Base-by-base conservation (phyloP, 2,113 vertebrate species). In the Callionymus lyra region DNA sequence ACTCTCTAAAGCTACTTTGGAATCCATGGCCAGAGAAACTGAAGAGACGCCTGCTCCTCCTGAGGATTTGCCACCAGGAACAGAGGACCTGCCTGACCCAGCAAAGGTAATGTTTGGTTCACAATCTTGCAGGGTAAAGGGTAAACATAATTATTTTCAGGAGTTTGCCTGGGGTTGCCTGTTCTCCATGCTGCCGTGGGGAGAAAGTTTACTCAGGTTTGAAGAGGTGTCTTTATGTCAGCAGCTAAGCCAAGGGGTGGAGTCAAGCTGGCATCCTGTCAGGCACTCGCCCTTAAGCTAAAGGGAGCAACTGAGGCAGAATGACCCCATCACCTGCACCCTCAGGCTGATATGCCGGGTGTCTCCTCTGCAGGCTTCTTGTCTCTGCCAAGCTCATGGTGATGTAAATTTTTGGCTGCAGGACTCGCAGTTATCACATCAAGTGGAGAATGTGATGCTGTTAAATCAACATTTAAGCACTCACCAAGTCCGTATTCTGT, bases 1-100 rank as follows among this genome's bases (percentile, higher is more conserved):
- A 45, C 83, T 99, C 38, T 93, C 92, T 0, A 87, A 91, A 33
- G 82, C 86, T 42, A 92, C 84, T 15, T 84, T 85, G 12, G 80
- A 86, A 1, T 71, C 63, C 9, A 87, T 84, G 60, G 85, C 82
- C 16, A 77, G 86, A 1, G 85, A 79, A 0, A 86, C 85, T 0
- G 84, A 53, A 6, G 81, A 84, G 0, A 71, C 80, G 1, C 79
- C 79, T 6, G 77, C 58, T n/a, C 15, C 44, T 11, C 45, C 63
- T 12, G 90, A 92, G 6, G 93, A 97, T 8, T 68, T 93, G 2
- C 92, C 94, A 0, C 88, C 85, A 1, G 94, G 92, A 16, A 89
- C 82, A 0, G 94, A 98, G 41, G 95, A 97, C 37, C 91, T 96
- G 16, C 82, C 90, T 0, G 95, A 98, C 57, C 93, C 95, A 10